Conservation (phyloP, 2,888 invertebrate species). For the Imbricaverruca yamaguchii region DNA sequence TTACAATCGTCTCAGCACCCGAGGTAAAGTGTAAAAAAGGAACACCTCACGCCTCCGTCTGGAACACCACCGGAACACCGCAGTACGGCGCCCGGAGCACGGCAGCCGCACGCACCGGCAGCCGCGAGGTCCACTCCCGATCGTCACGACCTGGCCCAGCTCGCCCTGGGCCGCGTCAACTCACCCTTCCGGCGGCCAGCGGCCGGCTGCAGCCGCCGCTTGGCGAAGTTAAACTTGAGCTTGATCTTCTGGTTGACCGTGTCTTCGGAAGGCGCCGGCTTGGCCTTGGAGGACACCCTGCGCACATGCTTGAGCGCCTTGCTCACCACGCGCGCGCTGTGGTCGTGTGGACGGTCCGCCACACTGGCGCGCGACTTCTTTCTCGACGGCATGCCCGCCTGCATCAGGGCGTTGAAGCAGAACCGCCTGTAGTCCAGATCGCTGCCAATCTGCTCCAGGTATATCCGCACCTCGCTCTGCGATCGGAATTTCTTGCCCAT, state of each 20-base stretch:
- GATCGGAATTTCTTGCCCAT: slow-evolving; percentile 32
- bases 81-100: neutral
- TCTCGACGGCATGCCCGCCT: slow-evolving; percentile 11
- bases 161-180: neutral
- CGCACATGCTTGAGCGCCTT: neutral
- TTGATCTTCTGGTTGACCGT: neutral
- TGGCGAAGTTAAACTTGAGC: slow-evolving; percentile 11
- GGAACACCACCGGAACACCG: no score
- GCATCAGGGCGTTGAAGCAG: slow-evolving; percentile 25
- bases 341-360: neutral
- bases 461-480: slow-evolving; percentile 26
- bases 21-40: no score
- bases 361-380: neutral
- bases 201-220: neutral
- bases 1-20: no score
- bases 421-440: slow-evolving; percentile 25
- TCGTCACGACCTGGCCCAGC: neutral
- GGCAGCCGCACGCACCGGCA: neutral
- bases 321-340: neutral
- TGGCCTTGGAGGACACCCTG: neutral
- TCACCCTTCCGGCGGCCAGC: slow-evolving; percentile 1
- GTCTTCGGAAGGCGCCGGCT: neutral
- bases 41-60: no score
- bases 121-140: neutral
- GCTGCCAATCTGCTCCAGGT: slow-evolving; percentile 27